These are phyloP conservation scores for Heterohyrax brucei DNA, from an alignment of 2,797 vertebrate genomes.

Conservation along the genomic window DNA sequence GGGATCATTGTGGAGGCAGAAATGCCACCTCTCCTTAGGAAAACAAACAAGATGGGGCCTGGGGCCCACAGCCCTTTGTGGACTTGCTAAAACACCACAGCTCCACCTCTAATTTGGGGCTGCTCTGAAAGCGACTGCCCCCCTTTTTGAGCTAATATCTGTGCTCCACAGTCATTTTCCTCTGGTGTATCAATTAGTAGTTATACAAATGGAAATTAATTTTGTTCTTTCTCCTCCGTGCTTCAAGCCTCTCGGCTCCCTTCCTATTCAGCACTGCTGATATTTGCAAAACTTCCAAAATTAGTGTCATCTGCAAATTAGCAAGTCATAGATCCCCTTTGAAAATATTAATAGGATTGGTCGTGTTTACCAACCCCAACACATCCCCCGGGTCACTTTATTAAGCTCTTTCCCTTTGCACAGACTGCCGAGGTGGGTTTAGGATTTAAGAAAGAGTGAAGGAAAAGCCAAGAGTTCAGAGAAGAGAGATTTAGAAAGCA, in stretches of 20 bases:
- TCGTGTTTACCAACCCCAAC: background rate
- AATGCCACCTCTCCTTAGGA: background rate
- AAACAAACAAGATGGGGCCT: background rate
- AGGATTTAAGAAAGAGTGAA: background rate
- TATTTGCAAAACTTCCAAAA: conserved; percentile 86
- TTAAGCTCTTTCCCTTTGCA: background rate
- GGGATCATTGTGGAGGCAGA: background rate
- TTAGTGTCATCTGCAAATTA: conserved; percentile 80
- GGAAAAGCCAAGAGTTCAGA: conserved; percentile 10
- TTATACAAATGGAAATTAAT: conserved; percentile 83
- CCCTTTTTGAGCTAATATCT: conserved; percentile 61
- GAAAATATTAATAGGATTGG: conserved; percentile 68
- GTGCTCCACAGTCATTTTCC: conserved; percentile 70
- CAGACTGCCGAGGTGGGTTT: background rate
- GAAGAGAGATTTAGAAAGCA: background rate
- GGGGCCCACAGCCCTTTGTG: background rate
- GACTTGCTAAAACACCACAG: background rate
- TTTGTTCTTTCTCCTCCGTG: conserved; percentile 78
- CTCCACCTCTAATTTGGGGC: background rate
- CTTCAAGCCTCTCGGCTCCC: conserved; percentile 74
- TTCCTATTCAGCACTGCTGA: conserved; percentile 76
- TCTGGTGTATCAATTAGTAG: conserved; percentile 81
- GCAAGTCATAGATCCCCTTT: conserved; percentile 80
- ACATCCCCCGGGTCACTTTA: background rate
- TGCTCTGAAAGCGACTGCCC: background rate